Conservation (phyloP, 2,113 vertebrate genomes). For the Ptyas mucosa region DNA sequence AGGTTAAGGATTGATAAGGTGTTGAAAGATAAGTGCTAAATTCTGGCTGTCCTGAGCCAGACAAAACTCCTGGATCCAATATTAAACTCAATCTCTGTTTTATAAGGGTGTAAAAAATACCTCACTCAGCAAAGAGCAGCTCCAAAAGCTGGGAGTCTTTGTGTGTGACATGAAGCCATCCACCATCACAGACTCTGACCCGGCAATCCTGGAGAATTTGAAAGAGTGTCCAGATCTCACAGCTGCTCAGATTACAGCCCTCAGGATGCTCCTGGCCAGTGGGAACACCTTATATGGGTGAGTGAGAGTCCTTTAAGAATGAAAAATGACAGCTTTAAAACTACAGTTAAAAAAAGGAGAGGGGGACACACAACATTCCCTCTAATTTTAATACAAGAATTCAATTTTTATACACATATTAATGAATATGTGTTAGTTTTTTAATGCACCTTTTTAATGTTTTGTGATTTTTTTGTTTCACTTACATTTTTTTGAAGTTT, state of each 20-base stretch:
- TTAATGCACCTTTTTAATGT: background rate
- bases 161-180: conserved; percentile 59
- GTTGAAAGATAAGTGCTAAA: background rate
- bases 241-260: background rate
- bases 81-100: background rate
- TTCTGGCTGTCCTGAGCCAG: background rate
- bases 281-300: conserved; percentile 44
- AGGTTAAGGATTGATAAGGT: background rate
- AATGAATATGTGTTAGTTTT: background rate
- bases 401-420: background rate
- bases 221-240: conserved; percentile 53
- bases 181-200: conserved; percentile 28
- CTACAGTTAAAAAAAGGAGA: background rate
- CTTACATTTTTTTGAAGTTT: background rate
- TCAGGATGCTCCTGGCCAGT: conserved; percentile 48
- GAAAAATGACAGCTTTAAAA: background rate
- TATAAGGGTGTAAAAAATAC: conserved; percentile 35
- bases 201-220: conserved; percentile 50
- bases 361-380: background rate
- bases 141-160: conserved; percentile 43
- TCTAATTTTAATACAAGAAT: background rate
- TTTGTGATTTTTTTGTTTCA: background rate
- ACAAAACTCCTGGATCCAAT: background rate
- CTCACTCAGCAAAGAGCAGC: conserved; percentile 37
- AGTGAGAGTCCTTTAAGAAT: background rate